These are phyloP conservation scores for Turritopsis dohrnii DNA, from an alignment of 30 jellyfish, hydroid and myxozoan genomes.

Conservation along the genomic window DNA sequence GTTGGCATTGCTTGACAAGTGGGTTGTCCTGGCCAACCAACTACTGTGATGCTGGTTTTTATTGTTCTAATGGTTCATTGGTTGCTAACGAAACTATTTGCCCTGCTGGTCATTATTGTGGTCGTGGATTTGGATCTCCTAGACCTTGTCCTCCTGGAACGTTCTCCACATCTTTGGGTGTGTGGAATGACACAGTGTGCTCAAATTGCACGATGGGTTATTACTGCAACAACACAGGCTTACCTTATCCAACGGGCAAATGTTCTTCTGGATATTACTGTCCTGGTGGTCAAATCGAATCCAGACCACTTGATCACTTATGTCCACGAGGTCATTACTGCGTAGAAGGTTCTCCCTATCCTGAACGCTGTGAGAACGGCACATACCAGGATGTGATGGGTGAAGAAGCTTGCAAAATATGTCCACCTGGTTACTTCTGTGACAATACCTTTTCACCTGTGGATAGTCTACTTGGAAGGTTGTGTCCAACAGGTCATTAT, in stretches of 20 bases:
- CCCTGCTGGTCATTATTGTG: constrained; percentile 76
- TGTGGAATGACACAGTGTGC: constrained; percentile 45
- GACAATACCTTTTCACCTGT: constrained; percentile 80
- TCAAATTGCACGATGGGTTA: constrained; percentile 76
- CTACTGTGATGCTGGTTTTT: constrained; percentile 76
- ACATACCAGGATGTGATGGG: constrained; percentile 82
- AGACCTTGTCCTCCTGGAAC: constrained; percentile 79
- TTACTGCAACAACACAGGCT: constrained; percentile 68
- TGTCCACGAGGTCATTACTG: constrained; percentile 92
- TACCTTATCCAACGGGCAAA: constrained; percentile 47
- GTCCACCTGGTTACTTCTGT: constrained; percentile 76
- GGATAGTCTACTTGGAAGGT: constrained; percentile 53
- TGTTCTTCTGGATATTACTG: constrained; percentile 80
- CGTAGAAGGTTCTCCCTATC: constrained; percentile 54
- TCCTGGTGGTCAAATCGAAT: constrained; percentile 72
- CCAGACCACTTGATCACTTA: constrained; percentile 47
- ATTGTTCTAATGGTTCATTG: constrained; percentile 85
- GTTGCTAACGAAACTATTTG: constrained; percentile 50
- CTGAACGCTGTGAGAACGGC: constrained; percentile 87
- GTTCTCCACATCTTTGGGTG: constrained; percentile 52
- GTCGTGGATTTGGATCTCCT: constrained; percentile 54
- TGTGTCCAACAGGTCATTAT: constrained; percentile 75
- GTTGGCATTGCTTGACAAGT: constrained; percentile 62
- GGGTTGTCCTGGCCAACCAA: constrained; percentile 64
- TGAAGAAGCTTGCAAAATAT: constrained; percentile 42